Evolutionary conservation across 1,140 invertebrate species (phyloP).

Genomic region (Lysiphlebus fabarum): DNA sequence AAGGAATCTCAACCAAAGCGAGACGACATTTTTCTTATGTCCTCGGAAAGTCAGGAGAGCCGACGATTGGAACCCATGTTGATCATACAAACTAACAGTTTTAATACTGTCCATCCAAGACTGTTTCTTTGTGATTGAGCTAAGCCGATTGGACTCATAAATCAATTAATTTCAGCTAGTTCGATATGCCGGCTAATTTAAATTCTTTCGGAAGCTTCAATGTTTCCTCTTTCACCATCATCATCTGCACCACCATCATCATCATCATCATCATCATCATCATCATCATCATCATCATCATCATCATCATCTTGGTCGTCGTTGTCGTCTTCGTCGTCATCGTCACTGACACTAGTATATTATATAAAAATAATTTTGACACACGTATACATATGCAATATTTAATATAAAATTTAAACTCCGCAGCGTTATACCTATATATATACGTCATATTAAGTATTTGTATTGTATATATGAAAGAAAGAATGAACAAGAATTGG

Average conservation of each 20-base stretch:
- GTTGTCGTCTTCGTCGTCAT: too few relatives aligned
- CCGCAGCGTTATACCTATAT: too few relatives aligned
- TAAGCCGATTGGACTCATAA: conserved; percentile 42
- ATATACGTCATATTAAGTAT: not conserved
- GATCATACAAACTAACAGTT: not conserved
- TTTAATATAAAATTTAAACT: not conserved
- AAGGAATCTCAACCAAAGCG: too few relatives aligned
- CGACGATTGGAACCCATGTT: conserved; percentile 20
- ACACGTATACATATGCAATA: not conserved
- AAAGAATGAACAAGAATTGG: not conserved
- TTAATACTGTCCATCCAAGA: not conserved
- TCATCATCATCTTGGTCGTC: not conserved
- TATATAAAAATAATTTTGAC: conserved; percentile 1
- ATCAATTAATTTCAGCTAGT: conserved; percentile 55
- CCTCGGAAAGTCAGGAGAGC: conserved; percentile 23
- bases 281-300: conserved; percentile 3
- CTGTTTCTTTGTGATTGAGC: conserved; percentile 20
- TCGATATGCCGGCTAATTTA: conserved; percentile 52
- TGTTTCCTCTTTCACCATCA: conserved; percentile 10
- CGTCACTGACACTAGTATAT: not conserved
- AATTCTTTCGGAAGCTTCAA: conserved; percentile 47
- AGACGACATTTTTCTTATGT: conserved; percentile 19
- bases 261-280: not conserved
- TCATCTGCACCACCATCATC: not conserved
- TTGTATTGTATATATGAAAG: too few relatives aligned